A percentile compares a stretch with the other conserved stretches of the same genome.
These are phyloP conservation scores for Hemicordylus capensis DNA, from an alignment of 2,113 vertebrate genomes.

Conservation along the genomic window DNA sequence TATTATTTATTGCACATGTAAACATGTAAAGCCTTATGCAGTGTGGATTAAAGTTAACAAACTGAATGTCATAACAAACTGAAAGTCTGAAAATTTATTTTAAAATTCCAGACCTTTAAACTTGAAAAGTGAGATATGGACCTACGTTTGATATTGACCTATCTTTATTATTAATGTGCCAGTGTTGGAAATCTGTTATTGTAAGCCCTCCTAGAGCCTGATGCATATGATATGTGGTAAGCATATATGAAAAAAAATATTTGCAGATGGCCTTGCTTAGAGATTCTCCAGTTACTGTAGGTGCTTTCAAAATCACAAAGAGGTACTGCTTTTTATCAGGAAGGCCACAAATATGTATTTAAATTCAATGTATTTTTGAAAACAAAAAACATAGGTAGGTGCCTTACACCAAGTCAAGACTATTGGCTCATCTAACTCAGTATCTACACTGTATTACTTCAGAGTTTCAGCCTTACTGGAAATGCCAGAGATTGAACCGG, in stretches of 20 bases:
- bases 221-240: background rate
- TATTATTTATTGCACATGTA: background rate
- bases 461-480: too few species aligned
- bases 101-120: slow-evolving; percentile 26
- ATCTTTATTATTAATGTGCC: too few species aligned
- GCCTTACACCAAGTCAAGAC: too few species aligned
- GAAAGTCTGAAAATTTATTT: slow-evolving; percentile 37
- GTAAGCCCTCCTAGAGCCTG: too few species aligned
- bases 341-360: too few species aligned
- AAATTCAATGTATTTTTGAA: too few species aligned
- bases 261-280: too few species aligned
- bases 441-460: too few species aligned
- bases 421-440: too few species aligned
- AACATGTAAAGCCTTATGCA: slow-evolving; percentile 19
- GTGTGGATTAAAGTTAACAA: slow-evolving; percentile 21
- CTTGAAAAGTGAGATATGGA: slow-evolving; percentile 28
- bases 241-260: background rate
- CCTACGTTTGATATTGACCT: too few species aligned
- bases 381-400: too few species aligned
- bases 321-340: background rate
- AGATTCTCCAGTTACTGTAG: background rate
- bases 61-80: slow-evolving; percentile 12
- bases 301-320: background rate
- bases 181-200: background rate
- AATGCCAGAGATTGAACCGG: too few species aligned